A percentile compares a stretch with the other conserved stretches of the same genome.
phyloP scores from a whole-genome alignment of 2,888 invertebrate genomes.

The Tridacna crocea region DNA sequence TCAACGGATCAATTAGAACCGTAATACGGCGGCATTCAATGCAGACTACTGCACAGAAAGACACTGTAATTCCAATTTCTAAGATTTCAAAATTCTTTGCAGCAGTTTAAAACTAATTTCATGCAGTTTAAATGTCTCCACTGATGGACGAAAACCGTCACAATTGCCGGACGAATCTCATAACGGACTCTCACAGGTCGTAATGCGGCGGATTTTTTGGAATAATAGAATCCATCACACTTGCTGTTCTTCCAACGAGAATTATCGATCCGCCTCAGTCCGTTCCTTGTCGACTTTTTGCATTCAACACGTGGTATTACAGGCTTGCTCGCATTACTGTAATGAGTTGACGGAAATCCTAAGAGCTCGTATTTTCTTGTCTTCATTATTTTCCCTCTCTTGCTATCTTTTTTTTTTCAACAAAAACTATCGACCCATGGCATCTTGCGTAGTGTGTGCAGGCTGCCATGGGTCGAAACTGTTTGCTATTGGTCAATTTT shows the following conservation, averaged over 20 bases:
- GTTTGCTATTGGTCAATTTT: too few species aligned
- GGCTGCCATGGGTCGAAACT: too few species aligned
- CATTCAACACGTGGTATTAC: slow-evolving; percentile 22
- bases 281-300: slow-evolving; percentile 10
- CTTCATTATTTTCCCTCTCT: too few species aligned
- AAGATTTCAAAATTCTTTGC: not conserved
- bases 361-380: too few species aligned
- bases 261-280: slow-evolving; percentile 14
- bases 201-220: slow-evolving; percentile 17
- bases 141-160: not conserved
- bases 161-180: not conserved
- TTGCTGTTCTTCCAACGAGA: slow-evolving; percentile 10
- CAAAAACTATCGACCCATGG: too few species aligned
- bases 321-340: slow-evolving; percentile 1
- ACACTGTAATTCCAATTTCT: not conserved
- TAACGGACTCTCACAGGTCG: not conserved
- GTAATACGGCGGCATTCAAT: slow-evolving; percentile 2
- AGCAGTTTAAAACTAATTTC: not conserved
- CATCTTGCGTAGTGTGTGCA: too few species aligned
- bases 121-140: not conserved
- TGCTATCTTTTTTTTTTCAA: too few species aligned
- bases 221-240: slow-evolving; percentile 17
- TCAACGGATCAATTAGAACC: slow-evolving; percentile 26
- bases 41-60: not conserved
- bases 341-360: not conserved